These are phyloP conservation scores for Anneissia japonica DNA, from an alignment of 35 echinoderm and acorn worm genomes.

Conservation along the genomic window DNA sequence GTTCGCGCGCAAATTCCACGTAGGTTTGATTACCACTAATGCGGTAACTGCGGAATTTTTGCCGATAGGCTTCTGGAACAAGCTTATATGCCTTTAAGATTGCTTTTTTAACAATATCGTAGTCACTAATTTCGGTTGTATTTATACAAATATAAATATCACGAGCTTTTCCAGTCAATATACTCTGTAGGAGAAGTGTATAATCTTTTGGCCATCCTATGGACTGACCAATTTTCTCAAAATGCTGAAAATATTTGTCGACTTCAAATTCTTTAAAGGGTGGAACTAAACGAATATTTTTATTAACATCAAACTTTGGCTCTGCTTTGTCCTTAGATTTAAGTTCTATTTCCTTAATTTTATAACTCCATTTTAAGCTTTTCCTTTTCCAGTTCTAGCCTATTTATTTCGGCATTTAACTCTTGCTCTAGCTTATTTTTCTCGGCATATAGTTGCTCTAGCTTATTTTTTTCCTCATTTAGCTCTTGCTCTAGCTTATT, in stretches of 20 bases:
- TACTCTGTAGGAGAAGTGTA: neutral
- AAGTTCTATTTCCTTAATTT: constrained; percentile 1
- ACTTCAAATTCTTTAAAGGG: neutral
- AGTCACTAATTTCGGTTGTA: constrained; percentile 1
- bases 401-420: too few relatives aligned
- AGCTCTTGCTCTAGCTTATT: neutral
- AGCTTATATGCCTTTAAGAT: neutral
- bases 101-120: neutral
- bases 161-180: neutral
- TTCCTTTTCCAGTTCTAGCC: too few relatives aligned
- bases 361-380: too few relatives aligned
- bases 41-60: neutral
- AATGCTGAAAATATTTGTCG: constrained; percentile 14
- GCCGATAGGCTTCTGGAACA: constrained; percentile 3
- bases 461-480: neutral
- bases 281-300: constrained; percentile 1
- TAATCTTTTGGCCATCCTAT: neutral
- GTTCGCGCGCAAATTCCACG: constrained; percentile 11
- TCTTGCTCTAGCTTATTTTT: too few relatives aligned
- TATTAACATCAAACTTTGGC: neutral
- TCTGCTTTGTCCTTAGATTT: neutral
- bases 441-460: too few relatives aligned
- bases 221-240: neutral
- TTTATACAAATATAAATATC: neutral
- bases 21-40: neutral